Conservation (phyloP, 1,140 invertebrate genomes). For the Drosophila mayri region DNA sequence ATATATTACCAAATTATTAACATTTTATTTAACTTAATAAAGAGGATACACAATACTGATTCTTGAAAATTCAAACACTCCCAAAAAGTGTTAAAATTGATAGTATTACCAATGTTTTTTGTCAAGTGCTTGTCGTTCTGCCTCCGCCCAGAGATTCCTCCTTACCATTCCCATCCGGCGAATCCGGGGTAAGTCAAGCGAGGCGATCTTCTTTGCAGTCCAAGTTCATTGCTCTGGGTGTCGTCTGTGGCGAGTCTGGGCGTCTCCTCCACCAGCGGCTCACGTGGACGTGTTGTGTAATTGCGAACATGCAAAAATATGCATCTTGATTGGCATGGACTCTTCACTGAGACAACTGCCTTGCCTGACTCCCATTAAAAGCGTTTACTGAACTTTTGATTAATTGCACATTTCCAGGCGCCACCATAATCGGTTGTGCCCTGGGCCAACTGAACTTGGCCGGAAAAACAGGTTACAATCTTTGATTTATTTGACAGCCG, state of each 20-base stretch:
- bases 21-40: too few relatives aligned
- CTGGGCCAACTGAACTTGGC: slow-evolving; percentile 30
- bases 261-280: slow-evolving; percentile 19
- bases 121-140: slow-evolving; percentile 22
- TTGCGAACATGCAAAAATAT: slow-evolving; percentile 66
- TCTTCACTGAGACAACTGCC: slow-evolving; percentile 14
- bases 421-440: slow-evolving; percentile 33
- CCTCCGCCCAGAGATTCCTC: slow-evolving; percentile 22
- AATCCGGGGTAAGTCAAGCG: slow-evolving; percentile 62
- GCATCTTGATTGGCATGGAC: slow-evolving; percentile 70
- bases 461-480: slow-evolving; percentile 58
- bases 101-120: not conserved
- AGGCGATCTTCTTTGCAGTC: slow-evolving; percentile 63
- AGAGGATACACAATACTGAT: too few relatives aligned
- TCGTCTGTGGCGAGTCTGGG: slow-evolving; percentile 54
- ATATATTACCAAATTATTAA: too few relatives aligned
- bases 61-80: not conserved
- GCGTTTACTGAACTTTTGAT: slow-evolving; percentile 65
- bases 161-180: slow-evolving; percentile 31
- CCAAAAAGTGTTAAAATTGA: not conserved
- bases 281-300: slow-evolving; percentile 73
- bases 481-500: slow-evolving; percentile 50
- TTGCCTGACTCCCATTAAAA: slow-evolving; percentile 26
- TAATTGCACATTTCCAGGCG: slow-evolving; percentile 63
- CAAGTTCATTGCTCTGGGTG: slow-evolving; percentile 74